Percentiles rank a stretch among this genome's conserved stretches.
Evolutionary conservation across 2,797 vertebrate genomes (phyloP).

Genomic region (Tolypeutes matacus): DNA sequence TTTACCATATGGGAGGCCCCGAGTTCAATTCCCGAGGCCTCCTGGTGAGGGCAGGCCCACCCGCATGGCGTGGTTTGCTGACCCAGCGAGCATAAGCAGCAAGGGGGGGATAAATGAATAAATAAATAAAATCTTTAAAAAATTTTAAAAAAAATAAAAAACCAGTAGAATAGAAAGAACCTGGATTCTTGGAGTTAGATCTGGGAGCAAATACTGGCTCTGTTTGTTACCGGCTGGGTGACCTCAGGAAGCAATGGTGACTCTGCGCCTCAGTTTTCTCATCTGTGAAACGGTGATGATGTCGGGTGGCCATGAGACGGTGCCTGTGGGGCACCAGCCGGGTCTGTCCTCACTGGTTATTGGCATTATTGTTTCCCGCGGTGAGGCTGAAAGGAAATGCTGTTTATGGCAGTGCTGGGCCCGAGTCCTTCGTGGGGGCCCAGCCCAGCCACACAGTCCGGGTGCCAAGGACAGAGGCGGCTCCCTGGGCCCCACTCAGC

Average conservation of each 20-base stretch:
- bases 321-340: not conserved
- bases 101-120: too few relatives aligned
- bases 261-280: not conserved
- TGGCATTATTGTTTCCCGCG: not conserved
- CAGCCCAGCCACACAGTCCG: too few relatives aligned
- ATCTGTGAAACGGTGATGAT: not conserved
- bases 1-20: too few relatives aligned
- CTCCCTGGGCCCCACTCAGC: not conserved
- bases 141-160: too few relatives aligned
- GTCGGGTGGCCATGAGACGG: not conserved
- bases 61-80: too few relatives aligned
- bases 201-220: not conserved
- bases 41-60: too few relatives aligned
- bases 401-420: not conserved
- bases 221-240: not conserved
- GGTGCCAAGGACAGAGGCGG: not conserved
- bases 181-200: conserved; percentile 4
- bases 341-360: not conserved
- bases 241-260: not conserved
- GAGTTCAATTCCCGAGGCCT: too few relatives aligned
- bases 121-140: too few relatives aligned
- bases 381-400: not conserved
- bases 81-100: too few relatives aligned
- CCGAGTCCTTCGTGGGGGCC: not conserved
- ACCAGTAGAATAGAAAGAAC: not conserved